A percentile compares a stretch with the other conserved stretches of the same genome.
Evolutionary conservation across 2,113 vertebrate genomes (phyloP).

Genomic region (Poeciliopsis prolifica): DNA sequence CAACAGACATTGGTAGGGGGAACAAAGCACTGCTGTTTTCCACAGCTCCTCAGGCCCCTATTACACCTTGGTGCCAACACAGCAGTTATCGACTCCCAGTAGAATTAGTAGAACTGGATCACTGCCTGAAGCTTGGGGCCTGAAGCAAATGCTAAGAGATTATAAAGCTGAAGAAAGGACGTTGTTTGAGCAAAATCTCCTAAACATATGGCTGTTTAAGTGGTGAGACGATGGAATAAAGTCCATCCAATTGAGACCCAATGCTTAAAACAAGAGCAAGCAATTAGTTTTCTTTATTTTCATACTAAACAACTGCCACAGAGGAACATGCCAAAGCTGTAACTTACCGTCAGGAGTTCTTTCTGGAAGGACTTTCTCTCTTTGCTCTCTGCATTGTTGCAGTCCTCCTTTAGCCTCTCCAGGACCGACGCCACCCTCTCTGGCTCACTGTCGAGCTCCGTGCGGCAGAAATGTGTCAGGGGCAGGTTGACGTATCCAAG

Average conservation of each 20-base stretch:
- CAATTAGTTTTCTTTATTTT: conserved; percentile 5
- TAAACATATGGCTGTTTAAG: conserved; percentile 7
- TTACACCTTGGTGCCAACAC: conserved; percentile 41
- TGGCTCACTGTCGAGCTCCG: conserved; percentile 89
- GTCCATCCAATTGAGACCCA: not conserved
- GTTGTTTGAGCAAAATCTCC: conserved; percentile 5
- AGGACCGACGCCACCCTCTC: conserved; percentile 93
- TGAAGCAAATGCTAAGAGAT: conserved; percentile 17
- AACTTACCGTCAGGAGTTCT: conserved; percentile 91
- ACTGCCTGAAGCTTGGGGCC: conserved; percentile 29
- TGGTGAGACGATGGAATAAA: conserved; percentile 20
- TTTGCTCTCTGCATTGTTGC: conserved; percentile 87
- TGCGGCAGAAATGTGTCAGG: conserved; percentile 88
- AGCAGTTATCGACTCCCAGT: conserved; percentile 65
- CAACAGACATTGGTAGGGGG: not conserved
- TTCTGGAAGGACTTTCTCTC: conserved; percentile 97
- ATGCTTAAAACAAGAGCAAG: conserved; percentile 7
- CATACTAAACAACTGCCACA: conserved; percentile 22
- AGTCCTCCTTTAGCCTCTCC: conserved; percentile 96
- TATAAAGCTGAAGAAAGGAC: conserved; percentile 9
- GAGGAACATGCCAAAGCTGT: conserved; percentile 14
- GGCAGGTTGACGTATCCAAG: conserved; percentile 89
- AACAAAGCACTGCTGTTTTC: conserved; percentile 48
- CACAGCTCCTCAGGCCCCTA: conserved; percentile 40
- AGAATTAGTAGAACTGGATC: conserved; percentile 44